phyloP scores from a whole-genome alignment of 2,888 invertebrate genomes.

The Himalopsyche anomala region DNA sequence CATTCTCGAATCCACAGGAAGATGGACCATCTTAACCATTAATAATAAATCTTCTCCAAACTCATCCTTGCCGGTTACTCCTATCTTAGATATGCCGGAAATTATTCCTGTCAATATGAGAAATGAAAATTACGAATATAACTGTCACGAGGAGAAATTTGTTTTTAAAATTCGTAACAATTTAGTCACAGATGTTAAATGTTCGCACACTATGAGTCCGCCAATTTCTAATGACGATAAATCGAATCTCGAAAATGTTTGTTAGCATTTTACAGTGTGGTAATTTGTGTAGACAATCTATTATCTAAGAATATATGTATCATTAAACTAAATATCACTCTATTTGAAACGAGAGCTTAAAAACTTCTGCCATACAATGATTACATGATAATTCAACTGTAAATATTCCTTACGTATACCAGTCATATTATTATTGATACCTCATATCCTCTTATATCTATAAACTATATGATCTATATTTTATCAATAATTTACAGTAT shows the following conservation, averaged over 20 bases:
- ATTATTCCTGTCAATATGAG: slow-evolving; percentile 58
- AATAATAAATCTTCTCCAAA: slow-evolving; percentile 70
- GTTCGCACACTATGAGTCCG: slow-evolving; percentile 50
- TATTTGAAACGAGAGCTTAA: no score
- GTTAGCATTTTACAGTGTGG: neutral
- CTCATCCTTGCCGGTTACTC: slow-evolving; percentile 58
- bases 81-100: slow-evolving; percentile 62
- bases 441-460: slow-evolving; percentile 50
- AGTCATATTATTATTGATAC: slow-evolving; percentile 48
- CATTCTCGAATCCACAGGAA: slow-evolving; percentile 71
- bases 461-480: slow-evolving; percentile 3
- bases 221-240: slow-evolving; percentile 50
- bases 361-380: neutral
- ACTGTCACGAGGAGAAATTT: slow-evolving; percentile 61
- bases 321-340: no score
- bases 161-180: slow-evolving; percentile 61
- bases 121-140: slow-evolving; percentile 60
- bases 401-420: slow-evolving; percentile 48
- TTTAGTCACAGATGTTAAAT: slow-evolving; percentile 55
- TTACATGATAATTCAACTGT: slow-evolving; percentile 36
- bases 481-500: slow-evolving; percentile 53
- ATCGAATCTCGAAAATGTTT: slow-evolving; percentile 33
- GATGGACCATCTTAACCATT: slow-evolving; percentile 76
- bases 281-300: slow-evolving; percentile 17
- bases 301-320: neutral